These are phyloP conservation scores for Drosophila insularis DNA, from an alignment of 1,140 invertebrate genomes.

Conservation along the genomic window DNA sequence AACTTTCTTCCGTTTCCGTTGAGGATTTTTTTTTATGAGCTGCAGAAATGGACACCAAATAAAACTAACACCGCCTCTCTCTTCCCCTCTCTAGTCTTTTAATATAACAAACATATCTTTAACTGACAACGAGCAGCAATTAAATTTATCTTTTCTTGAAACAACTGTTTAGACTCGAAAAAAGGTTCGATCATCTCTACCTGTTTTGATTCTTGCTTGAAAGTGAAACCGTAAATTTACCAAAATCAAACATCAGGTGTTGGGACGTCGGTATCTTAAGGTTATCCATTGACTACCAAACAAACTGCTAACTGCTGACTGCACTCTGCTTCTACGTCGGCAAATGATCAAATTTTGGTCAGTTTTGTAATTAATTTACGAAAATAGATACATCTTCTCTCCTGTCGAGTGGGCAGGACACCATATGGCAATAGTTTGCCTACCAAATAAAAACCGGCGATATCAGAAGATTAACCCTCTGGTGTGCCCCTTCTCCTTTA, in stretches of 20 bases:
- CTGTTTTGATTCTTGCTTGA: conserved; percentile 77
- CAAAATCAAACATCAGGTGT: conserved; percentile 78
- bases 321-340: conserved; percentile 21
- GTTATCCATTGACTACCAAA: conserved; percentile 27
- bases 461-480: not conserved
- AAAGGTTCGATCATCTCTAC: conserved; percentile 30
- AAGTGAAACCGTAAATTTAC: conserved; percentile 77
- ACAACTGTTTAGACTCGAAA: not conserved
- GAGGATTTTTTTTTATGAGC: conserved; percentile 27
- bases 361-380: conserved; percentile 74
- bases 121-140: conserved; percentile 31
- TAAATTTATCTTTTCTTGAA: conserved; percentile 59
- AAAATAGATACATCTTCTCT: conserved; percentile 76
- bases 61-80: conserved; percentile 55
- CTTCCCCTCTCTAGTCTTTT: conserved; percentile 12
- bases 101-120: conserved; percentile 26
- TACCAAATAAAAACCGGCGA: conserved; percentile 34
- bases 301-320: not conserved
- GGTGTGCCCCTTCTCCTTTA: not conserved
- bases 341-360: conserved; percentile 73
- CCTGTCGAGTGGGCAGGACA: conserved; percentile 5
- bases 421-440: conserved; percentile 58
- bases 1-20: conserved; percentile 76
- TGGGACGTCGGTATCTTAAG: conserved; percentile 29
- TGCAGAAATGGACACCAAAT: conserved; percentile 62